Conservation (phyloP, 2,113 vertebrate genomes). For the Limanda limanda region DNA sequence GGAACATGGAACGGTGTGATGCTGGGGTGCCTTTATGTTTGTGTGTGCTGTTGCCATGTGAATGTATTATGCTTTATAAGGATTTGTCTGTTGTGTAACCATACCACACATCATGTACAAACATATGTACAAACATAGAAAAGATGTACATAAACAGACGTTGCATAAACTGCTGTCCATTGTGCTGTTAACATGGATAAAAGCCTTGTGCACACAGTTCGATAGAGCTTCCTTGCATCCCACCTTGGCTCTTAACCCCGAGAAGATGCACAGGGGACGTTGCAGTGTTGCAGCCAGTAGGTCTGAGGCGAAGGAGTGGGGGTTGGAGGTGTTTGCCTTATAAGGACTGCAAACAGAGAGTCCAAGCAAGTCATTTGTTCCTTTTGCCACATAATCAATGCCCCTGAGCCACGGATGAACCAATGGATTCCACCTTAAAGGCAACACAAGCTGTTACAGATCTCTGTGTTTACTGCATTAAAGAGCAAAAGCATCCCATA, state of each 20-base stretch:
- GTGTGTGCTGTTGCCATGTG: not conserved
- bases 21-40: not conserved
- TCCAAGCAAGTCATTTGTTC: conserved; percentile 75
- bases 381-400: conserved; percentile 79
- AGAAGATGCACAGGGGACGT: conserved; percentile 47
- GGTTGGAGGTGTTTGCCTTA: conserved; percentile 50
- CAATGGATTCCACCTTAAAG: conserved; percentile 59
- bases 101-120: not conserved
- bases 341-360: conserved; percentile 54
- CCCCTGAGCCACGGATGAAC: conserved; percentile 68
- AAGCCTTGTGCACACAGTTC: conserved; percentile 53
- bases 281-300: conserved; percentile 18
- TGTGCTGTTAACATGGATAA: conserved; percentile 26
- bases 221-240: conserved; percentile 32
- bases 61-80: too few species aligned
- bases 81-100: not conserved
- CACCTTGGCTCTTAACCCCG: conserved; percentile 32
- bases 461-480: conserved; percentile 60
- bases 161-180: conserved; percentile 17
- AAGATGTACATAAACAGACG: conserved; percentile 4
- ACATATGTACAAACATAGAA: not conserved
- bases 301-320: conserved; percentile 5
- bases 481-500: conserved; percentile 29
- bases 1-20: not conserved
- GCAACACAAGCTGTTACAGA: conserved; percentile 59